Conservation (phyloP, 2,113 vertebrate genomes). For the Ciconia boyciana region DNA sequence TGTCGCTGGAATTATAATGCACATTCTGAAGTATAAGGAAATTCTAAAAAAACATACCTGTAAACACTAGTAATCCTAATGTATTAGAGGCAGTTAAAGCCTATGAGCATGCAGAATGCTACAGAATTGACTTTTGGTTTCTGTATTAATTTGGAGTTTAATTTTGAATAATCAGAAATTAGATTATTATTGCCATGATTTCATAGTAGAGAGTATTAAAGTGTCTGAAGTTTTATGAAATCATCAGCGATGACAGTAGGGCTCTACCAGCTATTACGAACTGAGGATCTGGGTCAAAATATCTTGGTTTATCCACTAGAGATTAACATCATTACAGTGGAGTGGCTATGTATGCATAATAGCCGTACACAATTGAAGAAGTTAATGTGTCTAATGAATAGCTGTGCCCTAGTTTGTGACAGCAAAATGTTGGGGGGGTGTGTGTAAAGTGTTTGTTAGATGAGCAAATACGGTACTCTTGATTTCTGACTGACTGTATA, state of each 20-base stretch:
- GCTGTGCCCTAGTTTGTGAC: slow-evolving; percentile 10
- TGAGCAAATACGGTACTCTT: not conserved
- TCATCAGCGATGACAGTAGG: not conserved
- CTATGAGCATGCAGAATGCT: not conserved
- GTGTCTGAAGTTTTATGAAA: not conserved
- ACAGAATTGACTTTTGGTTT: not conserved
- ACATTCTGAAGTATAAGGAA: not conserved
- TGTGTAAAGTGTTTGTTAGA: not conserved
- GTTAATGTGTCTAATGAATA: not conserved
- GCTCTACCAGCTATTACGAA: not conserved
- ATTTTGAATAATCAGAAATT: not conserved
- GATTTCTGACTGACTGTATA: not conserved
- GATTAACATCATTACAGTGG: not conserved
- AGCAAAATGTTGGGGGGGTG: not conserved
- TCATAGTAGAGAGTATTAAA: not conserved
- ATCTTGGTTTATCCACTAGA: slow-evolving; percentile 8
- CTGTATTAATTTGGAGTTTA: not conserved
- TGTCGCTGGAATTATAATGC: not conserved
- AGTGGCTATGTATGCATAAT: not conserved
- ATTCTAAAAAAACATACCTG: no score
- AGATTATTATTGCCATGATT: rapidly evolving
- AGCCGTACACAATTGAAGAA: not conserved
- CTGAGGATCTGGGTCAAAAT: slow-evolving; percentile 33
- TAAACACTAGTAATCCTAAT: not conserved
- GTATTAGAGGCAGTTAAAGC: not conserved